A percentile compares a stretch with the other conserved stretches of the same genome.
phyloP scores from a whole-genome alignment of 2,797 vertebrate species.

The Prunella strophiata region DNA sequence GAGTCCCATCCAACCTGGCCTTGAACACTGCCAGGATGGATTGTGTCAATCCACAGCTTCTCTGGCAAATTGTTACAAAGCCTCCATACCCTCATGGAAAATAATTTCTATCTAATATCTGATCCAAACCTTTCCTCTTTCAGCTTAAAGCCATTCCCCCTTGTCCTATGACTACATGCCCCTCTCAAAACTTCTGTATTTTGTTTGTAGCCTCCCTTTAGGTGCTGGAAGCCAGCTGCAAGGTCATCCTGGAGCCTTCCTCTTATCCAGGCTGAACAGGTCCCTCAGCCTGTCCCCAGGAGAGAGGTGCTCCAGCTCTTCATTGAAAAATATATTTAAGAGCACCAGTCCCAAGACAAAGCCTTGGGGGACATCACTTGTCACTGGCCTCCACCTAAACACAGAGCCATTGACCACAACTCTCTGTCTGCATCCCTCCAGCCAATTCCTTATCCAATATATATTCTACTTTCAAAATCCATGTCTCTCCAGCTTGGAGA shows the following conservation, averaged over 20 bases:
- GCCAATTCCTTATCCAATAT: neutral
- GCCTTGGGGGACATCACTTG: neutral
- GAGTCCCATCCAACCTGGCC: neutral
- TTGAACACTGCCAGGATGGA: no score
- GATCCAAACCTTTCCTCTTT: neutral
- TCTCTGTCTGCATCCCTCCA: neutral
- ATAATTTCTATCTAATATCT: neutral
- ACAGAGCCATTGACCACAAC: neutral
- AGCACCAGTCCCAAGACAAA: neutral
- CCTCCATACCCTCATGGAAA: neutral
- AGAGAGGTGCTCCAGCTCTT: neutral
- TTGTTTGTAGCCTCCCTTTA: neutral
- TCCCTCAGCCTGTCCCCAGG: neutral
- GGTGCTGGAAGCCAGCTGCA: neutral
- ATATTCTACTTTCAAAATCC: neutral
- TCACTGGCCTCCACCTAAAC: no score
- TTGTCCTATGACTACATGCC: neutral
- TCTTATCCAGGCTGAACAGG: neutral
- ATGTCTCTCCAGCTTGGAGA: neutral
- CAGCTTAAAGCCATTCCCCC: neutral
- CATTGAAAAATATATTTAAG: no score
- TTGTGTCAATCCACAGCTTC: accelerated
- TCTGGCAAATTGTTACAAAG: neutral
- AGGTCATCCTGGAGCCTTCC: neutral
- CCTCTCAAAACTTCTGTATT: neutral